A percentile compares a stretch with the other conserved stretches of the same genome.
Evolutionary conservation across 2,888 invertebrate genomes (phyloP).

Genomic region (Troilus luridus): DNA sequence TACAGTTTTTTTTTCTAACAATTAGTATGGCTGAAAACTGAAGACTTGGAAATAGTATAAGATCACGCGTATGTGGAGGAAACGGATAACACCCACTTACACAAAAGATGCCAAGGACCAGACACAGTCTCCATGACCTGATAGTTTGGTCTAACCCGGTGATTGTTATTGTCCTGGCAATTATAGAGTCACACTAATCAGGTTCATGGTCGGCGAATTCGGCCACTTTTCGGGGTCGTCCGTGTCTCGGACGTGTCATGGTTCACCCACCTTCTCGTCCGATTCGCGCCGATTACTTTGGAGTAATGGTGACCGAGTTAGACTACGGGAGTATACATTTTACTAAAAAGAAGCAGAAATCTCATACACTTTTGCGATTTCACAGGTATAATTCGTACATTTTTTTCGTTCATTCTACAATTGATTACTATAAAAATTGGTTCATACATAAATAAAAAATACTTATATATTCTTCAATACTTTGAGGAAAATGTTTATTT

Average conservation of each 20-base stretch:
- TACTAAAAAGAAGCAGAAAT: neutral
- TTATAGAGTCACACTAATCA: conserved; percentile 32
- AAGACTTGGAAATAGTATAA: neutral
- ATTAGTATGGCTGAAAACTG: neutral
- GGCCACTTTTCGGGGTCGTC: conserved; percentile 19
- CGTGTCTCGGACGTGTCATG: neutral
- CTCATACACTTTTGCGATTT: neutral
- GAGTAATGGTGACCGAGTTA: neutral
- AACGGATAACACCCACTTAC: conserved; percentile 26
- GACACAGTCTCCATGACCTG: neutral
- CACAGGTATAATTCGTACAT: neutral
- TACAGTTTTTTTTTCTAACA: no score
- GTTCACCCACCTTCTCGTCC: neutral
- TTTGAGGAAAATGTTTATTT: no score
- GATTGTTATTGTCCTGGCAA: conserved; percentile 25
- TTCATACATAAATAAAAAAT: no score
- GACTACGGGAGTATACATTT: neutral
- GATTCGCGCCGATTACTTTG: neutral
- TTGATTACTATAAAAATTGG: no score
- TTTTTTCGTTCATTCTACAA: no score
- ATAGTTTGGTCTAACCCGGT: conserved; percentile 6
- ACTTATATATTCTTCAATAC: no score
- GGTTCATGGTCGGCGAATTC: conserved; percentile 34
- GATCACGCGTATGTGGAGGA: neutral
- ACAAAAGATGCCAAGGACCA: conserved; percentile 45